Percentiles rank a stretch among this genome's conserved stretches.
phyloP scores from a whole-genome alignment of 2,113 vertebrate genomes.

The Tiliqua scincoides region DNA sequence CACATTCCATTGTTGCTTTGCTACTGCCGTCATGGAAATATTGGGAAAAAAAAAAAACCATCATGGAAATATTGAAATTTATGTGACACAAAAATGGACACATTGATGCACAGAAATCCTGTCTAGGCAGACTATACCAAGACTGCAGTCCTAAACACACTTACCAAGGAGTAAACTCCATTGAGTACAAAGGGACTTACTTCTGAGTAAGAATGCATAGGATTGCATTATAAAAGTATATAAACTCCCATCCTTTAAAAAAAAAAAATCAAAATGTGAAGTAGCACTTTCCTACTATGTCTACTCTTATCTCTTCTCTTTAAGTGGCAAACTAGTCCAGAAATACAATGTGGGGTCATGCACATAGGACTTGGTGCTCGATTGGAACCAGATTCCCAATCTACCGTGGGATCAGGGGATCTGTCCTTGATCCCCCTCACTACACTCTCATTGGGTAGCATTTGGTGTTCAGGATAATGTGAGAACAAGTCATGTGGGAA shows the following conservation, averaged over 20 bases:
- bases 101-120: no score
- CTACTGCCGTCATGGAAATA: no score
- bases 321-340: no score
- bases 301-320: not conserved
- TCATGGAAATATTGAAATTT: not conserved
- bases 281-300: not conserved
- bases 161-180: no score
- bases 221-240: not conserved
- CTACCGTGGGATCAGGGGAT: no score
- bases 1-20: no score
- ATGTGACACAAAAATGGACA: no score
- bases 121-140: no score
- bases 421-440: not conserved
- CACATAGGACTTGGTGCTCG: not conserved
- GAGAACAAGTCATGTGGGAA: not conserved
- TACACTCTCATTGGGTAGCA: no score
- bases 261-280: not conserved
- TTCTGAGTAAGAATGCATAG: no score
- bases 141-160: no score
- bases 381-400: not conserved
- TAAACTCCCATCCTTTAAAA: not conserved
- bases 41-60: not conserved
- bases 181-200: no score
- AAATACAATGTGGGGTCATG: not conserved
- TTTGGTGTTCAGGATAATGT: not conserved